Conservation (phyloP, 2,888 invertebrate species). For the Diaprepes abbreviatus region DNA sequence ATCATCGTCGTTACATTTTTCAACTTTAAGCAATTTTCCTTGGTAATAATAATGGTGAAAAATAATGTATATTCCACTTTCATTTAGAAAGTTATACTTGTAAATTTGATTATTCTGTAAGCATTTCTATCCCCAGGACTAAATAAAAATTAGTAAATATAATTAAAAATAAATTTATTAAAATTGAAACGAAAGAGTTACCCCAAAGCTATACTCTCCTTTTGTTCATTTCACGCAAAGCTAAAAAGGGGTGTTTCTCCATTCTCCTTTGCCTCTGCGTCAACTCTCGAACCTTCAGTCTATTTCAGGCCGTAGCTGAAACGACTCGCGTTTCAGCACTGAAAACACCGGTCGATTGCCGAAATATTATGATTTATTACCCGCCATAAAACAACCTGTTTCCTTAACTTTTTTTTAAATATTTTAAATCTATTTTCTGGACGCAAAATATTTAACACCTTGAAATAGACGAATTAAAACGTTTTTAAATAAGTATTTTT, state of each 20-base stretch:
- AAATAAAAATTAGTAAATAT: background rate
- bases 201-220: conserved; percentile 22
- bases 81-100: too few species aligned
- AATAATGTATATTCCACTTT: too few species aligned
- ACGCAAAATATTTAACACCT: background rate
- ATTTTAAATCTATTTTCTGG: conserved; percentile 6
- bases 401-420: conserved; percentile 2
- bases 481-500: conserved; percentile 10
- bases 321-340: conserved; percentile 28
- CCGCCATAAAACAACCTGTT: conserved; percentile 46
- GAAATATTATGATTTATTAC: conserved; percentile 46
- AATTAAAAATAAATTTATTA: conserved; percentile 10
- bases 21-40: too few species aligned
- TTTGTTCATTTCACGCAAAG: conserved; percentile 46
- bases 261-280: conserved; percentile 46
- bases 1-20: too few species aligned
- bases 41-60: too few species aligned
- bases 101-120: too few species aligned
- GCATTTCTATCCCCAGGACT: too few species aligned
- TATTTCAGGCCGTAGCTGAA: conserved; percentile 36
- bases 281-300: conserved; percentile 46
- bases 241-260: conserved; percentile 48
- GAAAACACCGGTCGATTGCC: conserved; percentile 30
- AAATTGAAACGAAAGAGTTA: conserved; percentile 12
- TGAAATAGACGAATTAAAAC: background rate